Evolutionary conservation across 2,113 vertebrate species (phyloP), one percentile per base, ranked within the genome.

Genomic region (Probosciger aterrimus): DNA sequence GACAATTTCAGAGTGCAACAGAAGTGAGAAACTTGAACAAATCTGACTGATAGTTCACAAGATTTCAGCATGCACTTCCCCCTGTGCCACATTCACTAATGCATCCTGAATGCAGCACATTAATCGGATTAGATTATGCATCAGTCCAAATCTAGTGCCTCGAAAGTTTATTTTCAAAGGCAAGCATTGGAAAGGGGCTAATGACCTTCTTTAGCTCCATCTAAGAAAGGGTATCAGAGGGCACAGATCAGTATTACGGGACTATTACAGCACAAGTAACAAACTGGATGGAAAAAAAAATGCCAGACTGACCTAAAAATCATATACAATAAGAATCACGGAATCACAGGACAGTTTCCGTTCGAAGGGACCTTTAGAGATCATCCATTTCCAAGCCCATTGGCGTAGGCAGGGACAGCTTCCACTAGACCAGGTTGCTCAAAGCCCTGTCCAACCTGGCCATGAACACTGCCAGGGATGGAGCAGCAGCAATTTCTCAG

Each of bases 1-100:
- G 60, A 71, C 64, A 78, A 60, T 75, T 90, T 83, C 64, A 86
- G 71, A 31, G 46, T 11, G 43, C 55, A 88, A 81, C 2, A 63
- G 46, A 75, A 88, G 73, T 77, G 83, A 83, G 68, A 90, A 92
- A 83, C 76, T 55, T 93, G 59, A 95, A 33, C 46, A 93, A 78
- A 94, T 68, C 55, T 74, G 94, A 86, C 92, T 74, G 68, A 93
- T 83, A 81, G 69, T 43, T 91, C 60, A 22, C 30, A 59, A 52
- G 69, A 92, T 91, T 90, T 94, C 80, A 70, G 69, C 64, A 75
- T 6, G 2, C 47, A 18, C 59, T 78, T 39, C 23, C 43, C 14
- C 86, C 63, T 43, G 50, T 86, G 94, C 80, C 71, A 71, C 2
- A 18, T 82, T 84, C 50, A 25, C 73, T 75, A 87, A 76, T 28